These are phyloP conservation scores for Austrolebias charrua DNA, from an alignment of 2,797 vertebrate species.

Conservation along the genomic window DNA sequence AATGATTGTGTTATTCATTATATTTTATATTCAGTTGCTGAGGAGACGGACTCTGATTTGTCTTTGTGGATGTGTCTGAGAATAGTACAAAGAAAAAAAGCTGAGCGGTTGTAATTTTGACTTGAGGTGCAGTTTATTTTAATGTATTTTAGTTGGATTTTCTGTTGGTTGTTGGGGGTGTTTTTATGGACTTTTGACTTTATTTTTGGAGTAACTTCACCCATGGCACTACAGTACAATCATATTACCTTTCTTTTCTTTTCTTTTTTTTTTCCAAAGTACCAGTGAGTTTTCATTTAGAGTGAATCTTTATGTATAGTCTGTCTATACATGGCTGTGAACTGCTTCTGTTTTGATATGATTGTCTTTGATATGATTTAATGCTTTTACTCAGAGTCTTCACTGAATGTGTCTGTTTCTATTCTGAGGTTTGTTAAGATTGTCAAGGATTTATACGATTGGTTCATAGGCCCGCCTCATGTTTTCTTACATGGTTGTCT, in stretches of 20 bases:
- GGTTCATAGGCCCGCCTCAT: neutral
- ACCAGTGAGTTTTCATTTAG: constrained; percentile 12
- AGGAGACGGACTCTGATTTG: neutral
- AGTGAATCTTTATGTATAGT: neutral
- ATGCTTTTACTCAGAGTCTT: neutral
- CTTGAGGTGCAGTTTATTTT: neutral
- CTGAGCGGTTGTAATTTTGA: neutral
- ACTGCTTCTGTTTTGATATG: constrained; percentile 11
- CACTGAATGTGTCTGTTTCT: neutral
- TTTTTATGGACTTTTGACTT: neutral
- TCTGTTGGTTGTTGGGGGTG: neutral
- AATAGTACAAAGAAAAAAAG: constrained; percentile 1
- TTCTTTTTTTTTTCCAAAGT: constrained; percentile 9
- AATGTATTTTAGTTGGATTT: constrained; percentile 2
- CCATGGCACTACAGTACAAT: constrained; percentile 14
- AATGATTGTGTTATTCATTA: constrained; percentile 36
- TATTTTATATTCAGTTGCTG: constrained; percentile 20
- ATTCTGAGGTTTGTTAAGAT: constrained; percentile 5
- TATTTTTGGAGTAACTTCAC: neutral
- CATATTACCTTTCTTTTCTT: constrained; percentile 3
- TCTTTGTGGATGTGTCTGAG: constrained; percentile 1
- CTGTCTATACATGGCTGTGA: neutral
- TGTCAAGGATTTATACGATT: neutral
- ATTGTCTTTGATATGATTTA: constrained; percentile 12
- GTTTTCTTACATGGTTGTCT: constrained; percentile 2